phyloP scores from a whole-genome alignment of 1,140 invertebrate species.

The Lucilia cuprina region DNA sequence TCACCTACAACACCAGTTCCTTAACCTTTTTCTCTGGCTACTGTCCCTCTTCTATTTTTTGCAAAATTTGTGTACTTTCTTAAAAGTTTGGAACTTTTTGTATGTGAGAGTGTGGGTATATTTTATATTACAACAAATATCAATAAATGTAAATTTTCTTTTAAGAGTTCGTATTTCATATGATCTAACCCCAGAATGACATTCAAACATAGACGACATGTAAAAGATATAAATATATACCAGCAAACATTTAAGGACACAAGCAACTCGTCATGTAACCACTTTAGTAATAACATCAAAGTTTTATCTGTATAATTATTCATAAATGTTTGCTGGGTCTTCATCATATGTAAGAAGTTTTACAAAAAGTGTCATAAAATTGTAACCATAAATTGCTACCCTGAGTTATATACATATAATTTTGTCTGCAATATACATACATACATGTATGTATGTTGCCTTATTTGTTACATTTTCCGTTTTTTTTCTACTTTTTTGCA shows the following conservation, averaged over 20 bases:
- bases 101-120: not conserved
- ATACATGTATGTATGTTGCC: not conserved
- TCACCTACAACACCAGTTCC: not conserved
- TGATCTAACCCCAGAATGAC: not conserved
- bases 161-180: conserved; percentile 27
- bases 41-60: not conserved
- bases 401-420: conserved; percentile 2
- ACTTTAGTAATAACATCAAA: not conserved
- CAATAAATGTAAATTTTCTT: conserved; percentile 33
- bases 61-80: not conserved
- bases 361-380: conserved; percentile 32
- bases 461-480: not conserved
- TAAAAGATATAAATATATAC: not conserved
- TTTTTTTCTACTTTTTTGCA: not conserved
- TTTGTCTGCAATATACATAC: not conserved
- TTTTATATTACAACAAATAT: conserved; percentile 31
- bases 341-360: not conserved
- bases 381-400: conserved; percentile 29
- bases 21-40: not conserved
- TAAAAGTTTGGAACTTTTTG: not conserved
- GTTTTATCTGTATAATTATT: no score
- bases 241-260: no score
- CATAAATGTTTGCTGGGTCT: not conserved
- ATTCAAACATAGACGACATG: not conserved
- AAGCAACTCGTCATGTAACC: no score